Base-by-base conservation (phyloP, 1,140 invertebrate genomes). In the Pseudomyrmex cubaensis region DNA sequence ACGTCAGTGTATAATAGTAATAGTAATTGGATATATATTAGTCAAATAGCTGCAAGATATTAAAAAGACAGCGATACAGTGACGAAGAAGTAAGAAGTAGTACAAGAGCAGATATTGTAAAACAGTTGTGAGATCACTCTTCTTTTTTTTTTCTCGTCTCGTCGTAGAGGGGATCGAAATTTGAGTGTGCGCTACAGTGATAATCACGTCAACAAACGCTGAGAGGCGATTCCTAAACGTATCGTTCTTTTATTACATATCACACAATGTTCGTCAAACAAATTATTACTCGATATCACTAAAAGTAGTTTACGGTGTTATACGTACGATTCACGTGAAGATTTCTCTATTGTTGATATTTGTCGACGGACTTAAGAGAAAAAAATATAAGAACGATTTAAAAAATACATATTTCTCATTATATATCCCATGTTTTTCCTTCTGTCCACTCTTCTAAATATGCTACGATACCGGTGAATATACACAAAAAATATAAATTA, bases 11-110 rank as follows among this genome's bases (percentile, higher is more conserved):
- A 48, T 25, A 35, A 20, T 69, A 25, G 22, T 78, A 69, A 52
- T 54, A 76, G 15, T 66, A 69, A 67, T 46, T 46, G 54, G 22
- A 78, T 66, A 75, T 63, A 25, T 76, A 76, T 74, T 76, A 76
- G 10, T 76, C 62, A 83, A 35, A 86, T 13, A 69, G 50, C 50
- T 70, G 64, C 44, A 78, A 78, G 76, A 70, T 50, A 48, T 20
- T 35, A 82, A 46, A 59, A n/a, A 64, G 54, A 77, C 48, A 82
- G 59, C 73, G 50, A 25, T 61, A 64, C 35, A 86, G 20, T 46
- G 46, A 48, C 25, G 50, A 56, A 62, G 57, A 64, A 64, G 35
- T 22, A 12, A 70, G 61, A 64, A 17, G 20, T 70, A 63, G 82
- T 52, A 76, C 20, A 61, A 44, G 48, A 84, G 61, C 22, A 64